phyloP scores from a whole-genome alignment of 2,888 invertebrate genomes.

The Philaethria dido region DNA sequence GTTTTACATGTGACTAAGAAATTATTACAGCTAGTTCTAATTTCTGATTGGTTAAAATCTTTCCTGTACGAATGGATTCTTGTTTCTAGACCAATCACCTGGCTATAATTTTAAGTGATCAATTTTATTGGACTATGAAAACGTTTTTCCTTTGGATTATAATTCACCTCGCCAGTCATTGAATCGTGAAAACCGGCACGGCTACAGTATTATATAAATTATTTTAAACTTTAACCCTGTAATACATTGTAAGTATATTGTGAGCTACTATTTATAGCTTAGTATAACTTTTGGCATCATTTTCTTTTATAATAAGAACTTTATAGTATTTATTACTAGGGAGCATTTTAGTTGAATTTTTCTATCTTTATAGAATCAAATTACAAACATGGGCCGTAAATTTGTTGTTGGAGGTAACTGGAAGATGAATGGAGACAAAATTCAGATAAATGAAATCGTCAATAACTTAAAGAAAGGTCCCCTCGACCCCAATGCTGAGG shows the following conservation, averaged over 20 bases:
- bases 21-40: not conserved
- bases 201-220: not conserved
- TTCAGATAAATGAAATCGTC: constrained; percentile 91
- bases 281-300: not conserved
- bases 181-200: constrained; percentile 11
- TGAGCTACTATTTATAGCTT: not conserved
- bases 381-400: constrained; percentile 88
- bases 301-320: not conserved
- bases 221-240: not conserved
- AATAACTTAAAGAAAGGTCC: constrained; percentile 89
- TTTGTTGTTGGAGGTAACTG: constrained; percentile 99
- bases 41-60: constrained; percentile 42
- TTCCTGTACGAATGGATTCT: not conserved
- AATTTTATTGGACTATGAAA: not conserved
- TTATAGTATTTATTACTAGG: no score
- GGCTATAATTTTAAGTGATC: not conserved
- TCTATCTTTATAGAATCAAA: constrained; percentile 37
- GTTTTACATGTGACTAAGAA: constrained; percentile 37
- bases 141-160: constrained; percentile 20
- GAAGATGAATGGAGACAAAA: constrained; percentile 99
- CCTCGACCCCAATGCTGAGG: constrained; percentile 92
- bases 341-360: not conserved
- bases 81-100: constrained; percentile 12
- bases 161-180: constrained; percentile 21
- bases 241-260: constrained; percentile 16